Evolutionary conservation across 2,113 vertebrate species (phyloP).

Genomic region (Platycercus adscitus): DNA sequence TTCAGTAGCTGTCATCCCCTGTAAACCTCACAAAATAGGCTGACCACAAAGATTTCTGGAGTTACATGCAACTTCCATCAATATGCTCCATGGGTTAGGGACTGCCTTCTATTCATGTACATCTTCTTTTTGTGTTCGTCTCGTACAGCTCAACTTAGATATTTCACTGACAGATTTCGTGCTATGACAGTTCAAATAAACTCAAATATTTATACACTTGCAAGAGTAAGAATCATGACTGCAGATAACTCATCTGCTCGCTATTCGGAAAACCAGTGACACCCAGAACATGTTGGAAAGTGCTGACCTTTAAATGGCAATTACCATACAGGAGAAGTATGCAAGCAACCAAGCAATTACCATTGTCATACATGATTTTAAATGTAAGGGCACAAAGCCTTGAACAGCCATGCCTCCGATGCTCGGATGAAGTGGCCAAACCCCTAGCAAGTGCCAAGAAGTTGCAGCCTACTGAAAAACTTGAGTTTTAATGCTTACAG

Average conservation of each 20-base stretch:
- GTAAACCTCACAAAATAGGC: background rate
- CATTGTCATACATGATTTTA: background rate
- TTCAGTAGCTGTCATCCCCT: background rate
- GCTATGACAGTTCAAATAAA: background rate
- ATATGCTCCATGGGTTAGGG: background rate
- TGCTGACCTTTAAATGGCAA: background rate
- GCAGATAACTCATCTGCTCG: background rate
- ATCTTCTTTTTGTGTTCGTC: background rate
- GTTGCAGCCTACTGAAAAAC: background rate
- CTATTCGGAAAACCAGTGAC: background rate
- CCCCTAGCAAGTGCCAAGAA: background rate
- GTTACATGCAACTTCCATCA: background rate
- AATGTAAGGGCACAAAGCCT: background rate
- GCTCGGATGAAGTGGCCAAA: background rate
- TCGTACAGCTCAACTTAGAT: background rate
- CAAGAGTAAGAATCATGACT: background rate
- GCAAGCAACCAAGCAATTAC: background rate
- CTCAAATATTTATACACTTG: background rate
- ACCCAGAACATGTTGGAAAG: background rate
- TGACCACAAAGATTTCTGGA: background rate
- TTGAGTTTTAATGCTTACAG: background rate
- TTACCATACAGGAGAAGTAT: background rate
- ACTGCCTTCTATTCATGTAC: background rate
- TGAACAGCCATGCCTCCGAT: background rate
- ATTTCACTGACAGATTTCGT: background rate